Base-by-base conservation (phyloP, 2,888 invertebrate genomes). In the Aspidiotus destructor region DNA sequence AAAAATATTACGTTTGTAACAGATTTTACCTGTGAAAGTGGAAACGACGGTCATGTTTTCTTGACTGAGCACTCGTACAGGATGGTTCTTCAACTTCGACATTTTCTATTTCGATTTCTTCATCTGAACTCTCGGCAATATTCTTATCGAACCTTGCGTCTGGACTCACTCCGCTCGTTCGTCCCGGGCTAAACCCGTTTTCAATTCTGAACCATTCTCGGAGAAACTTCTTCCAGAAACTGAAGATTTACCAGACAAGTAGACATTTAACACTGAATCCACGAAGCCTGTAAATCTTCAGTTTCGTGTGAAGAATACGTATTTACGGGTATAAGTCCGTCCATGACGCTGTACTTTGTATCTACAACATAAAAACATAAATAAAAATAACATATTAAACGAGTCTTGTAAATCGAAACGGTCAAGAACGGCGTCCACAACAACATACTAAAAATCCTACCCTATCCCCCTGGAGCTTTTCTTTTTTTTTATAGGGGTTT, bases 1-100 rank as follows among this genome's bases (percentile, higher is more conserved):
- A n/a, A n/a, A n/a, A n/a, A n/a, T n/a, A n/a, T n/a, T n/a, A n/a
- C n/a, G n/a, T n/a, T n/a, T n/a, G n/a, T n/a, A n/a, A n/a, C n/a
- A n/a, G 48, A 74, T 76, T 74, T 62, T 76, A 80, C 89, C 90
- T 13, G 89, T 88, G 75, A 93, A 93, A 58, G 92, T 92, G 44
- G 93, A 92, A 9, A 92, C 90, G 17, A 91, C 87, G 8, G 92
- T 92, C 72, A 94, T 81, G 78, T 92, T 92, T 80, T 93, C 92
- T 79, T 92, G 90, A 75, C 93, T 93, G 55, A 94, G 82, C 74
- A 92, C 89, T 73, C 92, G 82, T 62, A 94, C 79, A 0, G 93
- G 93, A 81, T 94, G 93, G 86, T 76, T 89, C 88, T 75, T 87
- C 87, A 9, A 88, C 84, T 79, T 89, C 89, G 73, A 88, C 85